Base-by-base conservation (phyloP, 2,797 vertebrate genomes). In the Sebastes cheni region DNA sequence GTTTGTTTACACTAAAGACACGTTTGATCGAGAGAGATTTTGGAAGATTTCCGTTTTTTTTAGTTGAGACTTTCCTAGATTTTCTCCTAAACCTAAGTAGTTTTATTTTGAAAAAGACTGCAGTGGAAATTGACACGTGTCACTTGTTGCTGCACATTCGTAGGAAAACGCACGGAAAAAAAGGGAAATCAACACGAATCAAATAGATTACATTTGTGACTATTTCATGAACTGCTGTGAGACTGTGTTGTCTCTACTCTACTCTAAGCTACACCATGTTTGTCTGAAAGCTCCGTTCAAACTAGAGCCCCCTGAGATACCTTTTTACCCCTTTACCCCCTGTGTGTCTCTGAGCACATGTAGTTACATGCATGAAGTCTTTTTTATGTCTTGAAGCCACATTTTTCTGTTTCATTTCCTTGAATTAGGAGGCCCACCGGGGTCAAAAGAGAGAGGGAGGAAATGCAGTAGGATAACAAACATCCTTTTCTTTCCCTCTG, bases 341-440 rank as follows among this genome's bases (percentile, higher is more conserved):
- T 1, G 1, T n/a, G 61, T 13, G 59, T 62, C 42, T 83, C 66
- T 25, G 36, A 39, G 66, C 64, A 72, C 88, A 67, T 75, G 81
- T 55, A 75, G 16, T 52, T 71, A 81, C 80, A 86, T 56, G 86
- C 69, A 69, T 39, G 56, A 58, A 67, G 60, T 50, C 54, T 52
- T 70, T 34, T 68, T 73, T 42, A 20, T 59, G 59, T 73, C 87
- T 84, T 4, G 6, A 23, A 77, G 82, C 39, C 76, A 80, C 64
- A 84, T 89, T 79, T 85, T 80, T 79, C 73, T 84, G 74, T 77
- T 61, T 56, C 64, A 78, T 81, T 77, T 79, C 34, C 60, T 64
- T 61, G 60, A 67, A 67, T 81, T 52, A 67, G 55, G 34, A 20
- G 22, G 39, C 79, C 67, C 56, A 56, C 10, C 14, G 13, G 68